Conservation (phyloP, 2,797 vertebrate species). For the Natrix natrix region DNA sequence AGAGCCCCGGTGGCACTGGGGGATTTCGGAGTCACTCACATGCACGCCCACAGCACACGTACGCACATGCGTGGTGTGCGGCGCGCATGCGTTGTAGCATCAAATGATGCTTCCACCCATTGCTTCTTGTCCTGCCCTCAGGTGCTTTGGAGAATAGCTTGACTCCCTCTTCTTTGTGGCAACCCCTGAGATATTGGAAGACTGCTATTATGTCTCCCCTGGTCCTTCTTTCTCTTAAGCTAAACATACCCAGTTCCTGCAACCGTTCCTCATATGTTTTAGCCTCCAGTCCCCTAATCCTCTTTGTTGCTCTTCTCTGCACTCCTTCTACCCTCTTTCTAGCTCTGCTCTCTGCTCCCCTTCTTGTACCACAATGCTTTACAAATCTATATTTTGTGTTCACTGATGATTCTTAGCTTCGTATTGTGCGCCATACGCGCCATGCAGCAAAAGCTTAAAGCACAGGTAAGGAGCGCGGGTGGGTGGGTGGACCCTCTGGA, state of each 20-base stretch:
- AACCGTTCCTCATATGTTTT: background rate
- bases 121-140: background rate
- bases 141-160: background rate
- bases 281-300: background rate
- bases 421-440: background rate
- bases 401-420: background rate
- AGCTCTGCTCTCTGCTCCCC: too few relatives aligned
- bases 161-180: background rate
- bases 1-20: too few relatives aligned
- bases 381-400: slow-evolving; percentile 6
- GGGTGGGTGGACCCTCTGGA: too few relatives aligned
- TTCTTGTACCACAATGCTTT: background rate
- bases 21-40: too few relatives aligned
- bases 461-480: too few relatives aligned
- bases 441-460: too few relatives aligned
- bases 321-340: background rate
- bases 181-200: rapidly evolving
- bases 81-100: too few relatives aligned
- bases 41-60: too few relatives aligned
- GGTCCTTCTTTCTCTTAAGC: background rate
- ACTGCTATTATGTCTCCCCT: background rate
- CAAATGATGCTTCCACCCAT: background rate
- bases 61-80: too few relatives aligned
- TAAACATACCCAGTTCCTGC: background rate
- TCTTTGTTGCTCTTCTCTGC: background rate